phyloP scores from a whole-genome alignment of 2,113 vertebrate genomes.

The Ochotona princeps region DNA sequence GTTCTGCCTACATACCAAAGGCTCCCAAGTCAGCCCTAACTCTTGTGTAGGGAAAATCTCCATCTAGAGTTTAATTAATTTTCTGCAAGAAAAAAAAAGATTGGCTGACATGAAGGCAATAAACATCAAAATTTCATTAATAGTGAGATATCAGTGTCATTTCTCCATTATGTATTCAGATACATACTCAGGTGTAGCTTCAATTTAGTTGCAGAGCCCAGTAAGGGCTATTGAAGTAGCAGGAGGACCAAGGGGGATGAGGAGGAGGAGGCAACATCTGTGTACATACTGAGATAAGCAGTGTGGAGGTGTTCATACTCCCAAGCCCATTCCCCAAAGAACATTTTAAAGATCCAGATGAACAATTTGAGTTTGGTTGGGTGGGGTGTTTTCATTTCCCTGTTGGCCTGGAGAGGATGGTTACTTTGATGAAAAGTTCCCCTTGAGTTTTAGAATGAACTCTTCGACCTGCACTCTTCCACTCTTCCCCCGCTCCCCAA shows the following conservation, averaged over 20 bases:
- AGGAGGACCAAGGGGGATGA: neutral
- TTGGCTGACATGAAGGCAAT: slow-evolving; percentile 73
- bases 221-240: neutral
- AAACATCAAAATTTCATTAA: slow-evolving; percentile 79
- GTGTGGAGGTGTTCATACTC: slow-evolving; percentile 12
- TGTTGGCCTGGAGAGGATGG: slow-evolving; percentile 42
- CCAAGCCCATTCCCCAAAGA: neutral
- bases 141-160: neutral
- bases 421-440: slow-evolving; percentile 69
- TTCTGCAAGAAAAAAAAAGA: slow-evolving; percentile 68
- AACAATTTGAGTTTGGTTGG: neutral
- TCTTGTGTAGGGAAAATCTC: neutral
- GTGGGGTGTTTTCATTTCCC: slow-evolving; percentile 68
- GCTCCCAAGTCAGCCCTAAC: neutral
- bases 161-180: slow-evolving; percentile 63
- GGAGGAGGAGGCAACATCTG: neutral
- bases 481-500: neutral
- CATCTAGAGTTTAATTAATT: slow-evolving; percentile 63
- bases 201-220: neutral
- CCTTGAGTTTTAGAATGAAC: slow-evolving; percentile 61
- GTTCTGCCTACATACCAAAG: neutral
- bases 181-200: slow-evolving; percentile 9
- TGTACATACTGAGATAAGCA: slow-evolving; percentile 6
- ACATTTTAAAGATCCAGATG: neutral
- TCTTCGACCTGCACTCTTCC: slow-evolving; percentile 18